These are phyloP conservation scores for Phataginus tricuspis DNA, from an alignment of 2,797 vertebrate species.

Conservation along the genomic window DNA sequence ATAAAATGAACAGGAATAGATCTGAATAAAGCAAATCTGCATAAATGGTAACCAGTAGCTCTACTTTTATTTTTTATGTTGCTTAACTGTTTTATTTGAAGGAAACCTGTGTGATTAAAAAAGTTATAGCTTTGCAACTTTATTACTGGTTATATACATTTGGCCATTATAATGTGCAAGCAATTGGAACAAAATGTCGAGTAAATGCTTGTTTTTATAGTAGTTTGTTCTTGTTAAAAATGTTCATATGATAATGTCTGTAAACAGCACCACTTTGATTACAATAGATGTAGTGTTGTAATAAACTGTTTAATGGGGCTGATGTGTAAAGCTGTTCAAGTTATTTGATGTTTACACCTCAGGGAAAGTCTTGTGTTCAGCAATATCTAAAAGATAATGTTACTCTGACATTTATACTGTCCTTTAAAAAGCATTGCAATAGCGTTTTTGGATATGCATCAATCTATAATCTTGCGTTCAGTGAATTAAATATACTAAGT, in stretches of 20 bases:
- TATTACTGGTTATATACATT: conserved; percentile 92
- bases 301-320: conserved; percentile 99
- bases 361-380: conserved; percentile 92
- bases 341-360: conserved; percentile 94
- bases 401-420: conserved; percentile 88
- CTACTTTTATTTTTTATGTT: conserved; percentile 94
- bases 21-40: conserved; percentile 94
- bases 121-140: conserved; percentile 92
- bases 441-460: conserved; percentile 88
- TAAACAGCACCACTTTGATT: conserved; percentile 98
- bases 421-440: conserved; percentile 86
- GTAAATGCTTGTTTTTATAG: conserved; percentile 97
- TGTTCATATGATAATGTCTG: conserved; percentile 95
- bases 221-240: conserved; percentile 93
- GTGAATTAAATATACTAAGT: conserved; percentile 85
- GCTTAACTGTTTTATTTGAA: conserved; percentile 98
- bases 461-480: conserved; percentile 85
- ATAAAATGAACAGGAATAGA: conserved; percentile 93
- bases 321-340: conserved; percentile 94
- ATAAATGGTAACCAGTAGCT: conserved; percentile 95
- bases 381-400: conserved; percentile 90
- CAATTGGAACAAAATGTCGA: conserved; percentile 90
- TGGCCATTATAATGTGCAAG: conserved; percentile 94
- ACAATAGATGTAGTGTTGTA: conserved; percentile 99
- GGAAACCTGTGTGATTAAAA: conserved; percentile 92